These are phyloP conservation scores for Perca schrenkii DNA, from an alignment of 2,113 vertebrate species.

Conservation along the genomic window DNA sequence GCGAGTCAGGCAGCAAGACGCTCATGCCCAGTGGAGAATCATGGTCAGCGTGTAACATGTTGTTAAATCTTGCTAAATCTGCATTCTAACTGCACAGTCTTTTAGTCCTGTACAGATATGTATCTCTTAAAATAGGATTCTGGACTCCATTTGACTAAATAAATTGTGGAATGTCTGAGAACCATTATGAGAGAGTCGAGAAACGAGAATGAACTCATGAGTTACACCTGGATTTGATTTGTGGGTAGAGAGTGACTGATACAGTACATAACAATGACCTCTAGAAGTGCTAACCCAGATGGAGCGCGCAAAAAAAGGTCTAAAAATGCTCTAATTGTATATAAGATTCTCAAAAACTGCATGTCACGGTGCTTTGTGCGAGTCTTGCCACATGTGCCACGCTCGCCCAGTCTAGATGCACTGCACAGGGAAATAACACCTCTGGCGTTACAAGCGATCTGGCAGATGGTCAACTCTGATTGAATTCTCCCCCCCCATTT, in stretches of 20 bases:
- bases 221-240: neutral
- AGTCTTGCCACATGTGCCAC: neutral
- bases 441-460: slow-evolving; percentile 59
- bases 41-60: too few species aligned
- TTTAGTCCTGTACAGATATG: neutral
- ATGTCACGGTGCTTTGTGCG: neutral
- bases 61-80: neutral
- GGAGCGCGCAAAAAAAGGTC: neutral
- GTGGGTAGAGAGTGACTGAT: too few species aligned
- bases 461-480: slow-evolving; percentile 79
- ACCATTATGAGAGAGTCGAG: neutral
- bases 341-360: neutral
- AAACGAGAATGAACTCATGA: neutral
- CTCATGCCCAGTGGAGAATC: too few species aligned
- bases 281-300: neutral
- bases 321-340: neutral
- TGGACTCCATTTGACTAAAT: neutral
- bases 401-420: slow-evolving; percentile 9
- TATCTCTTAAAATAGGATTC: neutral
- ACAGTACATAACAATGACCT: neutral
- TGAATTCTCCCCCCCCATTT: slow-evolving; percentile 58
- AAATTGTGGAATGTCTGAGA: neutral
- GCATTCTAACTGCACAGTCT: neutral
- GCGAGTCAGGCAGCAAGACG: too few species aligned
- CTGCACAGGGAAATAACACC: slow-evolving; percentile 54